Base-by-base conservation (phyloP, 2,113 vertebrate species). In the Sinocyclocheilus maitianheensis region DNA sequence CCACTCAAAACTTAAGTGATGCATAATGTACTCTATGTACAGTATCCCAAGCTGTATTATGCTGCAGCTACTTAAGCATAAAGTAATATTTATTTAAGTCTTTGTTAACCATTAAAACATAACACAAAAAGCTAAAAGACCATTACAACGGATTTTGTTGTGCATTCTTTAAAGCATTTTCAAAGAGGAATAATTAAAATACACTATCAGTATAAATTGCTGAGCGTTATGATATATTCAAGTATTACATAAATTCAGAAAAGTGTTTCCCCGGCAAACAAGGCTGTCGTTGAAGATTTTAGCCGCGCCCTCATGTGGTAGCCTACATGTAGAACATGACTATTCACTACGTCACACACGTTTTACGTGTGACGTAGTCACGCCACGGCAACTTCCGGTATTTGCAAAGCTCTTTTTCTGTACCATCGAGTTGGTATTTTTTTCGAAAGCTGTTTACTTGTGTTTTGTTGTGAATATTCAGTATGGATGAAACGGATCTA, bases 291-390 rank as follows among this genome's bases (percentile, higher is more conserved):
- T 24, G 4, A n/a, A 16, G 5, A 1, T 51, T 48, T 37, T 14
- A 37, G 0, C 4, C 1, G 51, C 82, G 76, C 80, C 87, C 80
- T 46, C 84, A 1, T 43, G 84, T 83, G 87, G 62, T 34, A 34
- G 4, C 43, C 20, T 37, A 65, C 14, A 43, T 13, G 77, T 74
- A 74, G 18, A 3, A 24, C 69, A 37, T 12, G 62, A 20, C 13
- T 40, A 8, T n/a, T 20, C 11, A 11, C 1, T 51, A 46, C 55
- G 43, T 53, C 24, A 0, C 34, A 43, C 11, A 60, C 26, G 12
- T 26, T 48, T 48, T 77, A 83, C 87, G 87, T 77, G n/a, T 88
- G 87, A 88, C 84, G 84, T 83, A 12, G 0, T 2, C 18, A 77
- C 22, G 34, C 48, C 13, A 86, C 53, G 65, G 14, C 24, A 37